Evolutionary conservation across 2,113 vertebrate species (phyloP), one percentile per base, ranked within the genome.

Genomic region (Eulemur macaco): DNA sequence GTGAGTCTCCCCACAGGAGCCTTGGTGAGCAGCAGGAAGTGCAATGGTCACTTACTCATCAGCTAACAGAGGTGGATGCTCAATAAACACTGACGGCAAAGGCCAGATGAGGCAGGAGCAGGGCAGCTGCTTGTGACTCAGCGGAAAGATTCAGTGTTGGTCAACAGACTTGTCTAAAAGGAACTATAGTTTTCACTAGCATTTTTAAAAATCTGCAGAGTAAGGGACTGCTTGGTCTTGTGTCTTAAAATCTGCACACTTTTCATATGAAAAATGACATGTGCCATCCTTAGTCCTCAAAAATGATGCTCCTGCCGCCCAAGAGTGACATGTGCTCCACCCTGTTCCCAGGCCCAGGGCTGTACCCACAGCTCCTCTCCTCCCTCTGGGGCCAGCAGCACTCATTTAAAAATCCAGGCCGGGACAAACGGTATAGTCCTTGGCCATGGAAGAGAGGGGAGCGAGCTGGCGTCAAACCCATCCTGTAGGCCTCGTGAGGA

Each of bases 311-410:
- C 8, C 34, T 14, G 52, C 63, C 8, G 14, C 52, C 77, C 17
- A 39, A 0, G 25, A 47, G 0, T 0, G 52, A 56, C 0, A 64
- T 12, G 34, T 0, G 10, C 45, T 50, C 42, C 47, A 42, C n/a
- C 3, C 6, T 20, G 14, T 12, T 56, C 78, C 87, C 0, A 17
- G 29, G 54, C 54, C 7, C 0, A 0, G 39, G 47, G 23, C 17
- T 23, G 14, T 2, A 27, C 50, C 69, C 31, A 6, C 1, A 3
- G 39, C 7, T 68, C 78, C n/a, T 54, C 74, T 37, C 37, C 18
- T 27, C n/a, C 50, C 77, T 37, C 60, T 1, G 4, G 1, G 4
- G 27, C n/a, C 25, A 23, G 37, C 10, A 4, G 21, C 54, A 29
- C 20, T 78, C 2, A 39, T 64, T 39, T 23, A 23, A 7, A 6